Percentiles rank a stretch among this genome's conserved stretches.
phyloP scores from a whole-genome alignment of 2,888 invertebrate genomes.

The Trypoxylon attenuatum region DNA sequence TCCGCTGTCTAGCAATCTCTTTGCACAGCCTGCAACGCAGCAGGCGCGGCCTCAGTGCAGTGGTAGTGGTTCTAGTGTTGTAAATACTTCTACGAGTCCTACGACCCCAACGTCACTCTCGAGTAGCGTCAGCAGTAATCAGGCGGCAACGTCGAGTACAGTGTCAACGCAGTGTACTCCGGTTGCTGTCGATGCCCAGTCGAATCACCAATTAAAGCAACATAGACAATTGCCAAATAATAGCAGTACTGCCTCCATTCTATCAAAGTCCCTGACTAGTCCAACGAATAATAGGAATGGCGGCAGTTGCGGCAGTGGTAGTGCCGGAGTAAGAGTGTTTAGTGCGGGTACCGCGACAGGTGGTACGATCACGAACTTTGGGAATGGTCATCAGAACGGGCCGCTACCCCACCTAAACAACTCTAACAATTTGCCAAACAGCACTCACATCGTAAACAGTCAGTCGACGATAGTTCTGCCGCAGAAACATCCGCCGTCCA shows the following conservation, averaged over 20 bases:
- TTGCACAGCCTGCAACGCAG: conserved; percentile 57
- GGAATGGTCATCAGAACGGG: conserved; percentile 71
- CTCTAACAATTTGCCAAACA: conserved; percentile 63
- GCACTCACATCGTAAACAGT: conserved; percentile 62
- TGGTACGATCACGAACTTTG: conserved; percentile 63
- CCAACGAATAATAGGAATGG: conserved; percentile 67
- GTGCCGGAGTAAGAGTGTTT: conserved; percentile 57
- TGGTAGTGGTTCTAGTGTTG: conserved; percentile 61
- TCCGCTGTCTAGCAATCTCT: conserved; percentile 58
- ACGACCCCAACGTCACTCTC: conserved; percentile 47
- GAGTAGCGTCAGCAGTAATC: conserved; percentile 49
- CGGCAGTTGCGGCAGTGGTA: conserved; percentile 47
- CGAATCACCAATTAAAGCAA: conserved; percentile 59
- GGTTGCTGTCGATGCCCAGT: conserved; percentile 49
- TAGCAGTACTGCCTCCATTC: conserved; percentile 63
- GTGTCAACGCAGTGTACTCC: conserved; percentile 56
- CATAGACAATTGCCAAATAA: conserved; percentile 66
- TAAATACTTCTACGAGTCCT: conserved; percentile 59
- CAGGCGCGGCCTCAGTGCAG: conserved; percentile 63
- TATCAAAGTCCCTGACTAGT: conserved; percentile 72
- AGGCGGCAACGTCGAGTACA: conserved; percentile 51
- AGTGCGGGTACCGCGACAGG: conserved; percentile 49
- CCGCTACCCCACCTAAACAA: conserved; percentile 61
- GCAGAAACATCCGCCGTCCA: conserved; percentile 71
- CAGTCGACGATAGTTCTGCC: conserved; percentile 68